Evolutionary conservation across 2,797 vertebrate species (phyloP).

Genomic region (Pogoniulus pusillus): DNA sequence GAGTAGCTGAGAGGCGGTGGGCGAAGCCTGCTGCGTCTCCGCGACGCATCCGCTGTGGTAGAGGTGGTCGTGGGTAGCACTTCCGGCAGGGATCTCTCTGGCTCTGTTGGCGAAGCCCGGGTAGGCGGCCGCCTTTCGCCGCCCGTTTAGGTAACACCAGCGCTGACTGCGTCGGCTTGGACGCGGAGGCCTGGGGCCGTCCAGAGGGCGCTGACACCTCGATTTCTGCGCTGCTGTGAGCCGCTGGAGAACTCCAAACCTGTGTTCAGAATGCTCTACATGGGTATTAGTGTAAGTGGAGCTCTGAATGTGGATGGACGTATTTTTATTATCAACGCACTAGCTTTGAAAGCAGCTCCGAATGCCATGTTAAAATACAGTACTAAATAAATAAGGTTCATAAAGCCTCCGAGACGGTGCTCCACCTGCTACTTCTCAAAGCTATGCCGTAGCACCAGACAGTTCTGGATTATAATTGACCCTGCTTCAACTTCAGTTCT

Average conservation of each 20-base stretch:
- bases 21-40: too few species aligned
- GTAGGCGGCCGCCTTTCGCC: too few species aligned
- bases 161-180: neutral
- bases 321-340: neutral
- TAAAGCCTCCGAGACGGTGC: neutral
- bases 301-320: too few species aligned
- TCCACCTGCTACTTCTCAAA: neutral
- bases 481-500: neutral
- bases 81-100: too few species aligned
- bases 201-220: fast-evolving
- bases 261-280: fast-evolving
- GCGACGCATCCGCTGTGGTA: neutral
- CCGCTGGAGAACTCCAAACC: too few species aligned
- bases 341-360: neutral
- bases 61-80: too few species aligned
- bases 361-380: neutral
- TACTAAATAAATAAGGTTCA: neutral
- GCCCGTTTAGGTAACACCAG: neutral
- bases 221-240: fast-evolving
- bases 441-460: too few species aligned
- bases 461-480: neutral
- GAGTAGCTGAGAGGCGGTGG: neutral
- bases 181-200: neutral
- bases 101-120: fast-evolving
- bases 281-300: fast-evolving